phyloP scores from a whole-genome alignment of 2,113 vertebrate genomes.

The Centropus unirufus region DNA sequence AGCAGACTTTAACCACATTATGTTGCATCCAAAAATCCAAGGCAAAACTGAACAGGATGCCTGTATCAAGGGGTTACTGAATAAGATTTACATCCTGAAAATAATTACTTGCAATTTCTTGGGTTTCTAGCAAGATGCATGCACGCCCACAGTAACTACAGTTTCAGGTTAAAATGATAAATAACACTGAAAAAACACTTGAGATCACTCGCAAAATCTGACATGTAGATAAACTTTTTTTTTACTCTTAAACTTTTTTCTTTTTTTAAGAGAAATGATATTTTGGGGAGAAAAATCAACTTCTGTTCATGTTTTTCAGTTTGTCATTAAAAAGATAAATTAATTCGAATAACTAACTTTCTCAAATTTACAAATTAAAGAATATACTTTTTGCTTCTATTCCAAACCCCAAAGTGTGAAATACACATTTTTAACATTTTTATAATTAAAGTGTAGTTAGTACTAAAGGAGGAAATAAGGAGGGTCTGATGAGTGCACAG shows the following conservation, averaged over 20 bases:
- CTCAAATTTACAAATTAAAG: background rate
- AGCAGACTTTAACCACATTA: background rate
- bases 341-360: background rate
- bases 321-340: background rate
- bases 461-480: background rate
- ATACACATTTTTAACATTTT: background rate
- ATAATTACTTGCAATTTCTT: background rate
- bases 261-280: background rate
- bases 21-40: background rate
- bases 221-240: background rate
- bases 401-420: background rate
- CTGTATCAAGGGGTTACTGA: background rate
- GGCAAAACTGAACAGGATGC: background rate
- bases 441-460: background rate
- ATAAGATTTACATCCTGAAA: background rate
- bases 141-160: background rate
- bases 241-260: background rate
- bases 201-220: background rate
- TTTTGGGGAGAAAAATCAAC: background rate
- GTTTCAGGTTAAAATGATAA: background rate
- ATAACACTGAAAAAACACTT: background rate
- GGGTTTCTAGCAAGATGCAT: background rate
- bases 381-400: background rate
- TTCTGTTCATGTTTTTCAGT: background rate
- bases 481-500: background rate